phyloP scores from a whole-genome alignment of 2,888 invertebrate species.

The Dermolepida albohirtum region DNA sequence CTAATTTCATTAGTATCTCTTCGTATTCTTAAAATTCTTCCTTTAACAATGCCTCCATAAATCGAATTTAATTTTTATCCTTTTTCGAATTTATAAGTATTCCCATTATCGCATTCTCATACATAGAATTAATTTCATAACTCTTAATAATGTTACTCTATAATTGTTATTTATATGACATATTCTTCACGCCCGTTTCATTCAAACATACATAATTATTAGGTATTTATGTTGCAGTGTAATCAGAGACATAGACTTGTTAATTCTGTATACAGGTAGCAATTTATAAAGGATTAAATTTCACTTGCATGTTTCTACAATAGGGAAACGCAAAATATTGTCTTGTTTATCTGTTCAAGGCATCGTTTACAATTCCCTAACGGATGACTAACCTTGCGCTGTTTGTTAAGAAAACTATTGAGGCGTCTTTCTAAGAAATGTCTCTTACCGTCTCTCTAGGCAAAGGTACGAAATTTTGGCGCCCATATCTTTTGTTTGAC shows the following conservation, averaged over 20 bases:
- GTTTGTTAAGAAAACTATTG: slow-evolving; percentile 14
- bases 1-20: neutral
- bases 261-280: no score
- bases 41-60: no score
- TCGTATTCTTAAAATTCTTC: neutral
- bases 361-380: no score
- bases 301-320: no score
- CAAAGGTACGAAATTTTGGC: neutral
- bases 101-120: slow-evolving; percentile 3
- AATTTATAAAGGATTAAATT: no score
- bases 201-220: slow-evolving; percentile 9
- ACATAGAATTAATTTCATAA: slow-evolving; percentile 4
- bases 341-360: neutral
- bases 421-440: slow-evolving; percentile 22
- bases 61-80: neutral
- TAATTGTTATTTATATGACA: slow-evolving; percentile 28
- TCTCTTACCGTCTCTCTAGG: neutral
- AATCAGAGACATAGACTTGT: no score
- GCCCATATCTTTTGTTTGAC: neutral
- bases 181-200: neutral
- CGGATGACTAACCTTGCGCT: neutral
- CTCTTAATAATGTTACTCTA: neutral
- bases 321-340: neutral
- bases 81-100: slow-evolving; percentile 3
- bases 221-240: neutral